Base-by-base conservation (phyloP, 2,113 vertebrate genomes). In the Hydropotes inermis region DNA sequence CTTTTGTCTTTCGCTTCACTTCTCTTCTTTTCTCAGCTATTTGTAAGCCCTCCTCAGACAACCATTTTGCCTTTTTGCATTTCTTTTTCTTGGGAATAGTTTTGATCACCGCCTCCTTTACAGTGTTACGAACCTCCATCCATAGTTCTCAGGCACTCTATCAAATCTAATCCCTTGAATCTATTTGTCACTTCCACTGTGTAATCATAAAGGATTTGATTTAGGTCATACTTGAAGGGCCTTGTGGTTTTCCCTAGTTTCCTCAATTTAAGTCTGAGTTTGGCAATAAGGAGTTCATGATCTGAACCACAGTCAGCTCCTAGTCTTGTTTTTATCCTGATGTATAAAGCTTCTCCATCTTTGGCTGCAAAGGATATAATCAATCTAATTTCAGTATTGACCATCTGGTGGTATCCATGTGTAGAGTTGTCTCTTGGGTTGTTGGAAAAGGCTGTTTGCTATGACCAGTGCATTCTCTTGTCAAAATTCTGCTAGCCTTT, bases 1-100 rank as follows among this genome's bases (percentile, higher is more conserved):
- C 15, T 64, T 64, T 64, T 64, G 30, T 17, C 61, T n/a, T 64
- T 17, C 0, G 3, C 61, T 64, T 17, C 0, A 3, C 61, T 64
- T 64, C 30, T 64, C 15, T 61, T 61, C 58, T 64, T 64, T 33
- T 33, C 61, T 64, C 7, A 64, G 61, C 15, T n/a, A 17, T n/a
- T 64, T 33, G 60, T 64, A 64, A 33, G 60, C 30, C 7, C 60
- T 64, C 30, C 60, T 33, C 60, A 64, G 60, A 64, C 60, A 64
- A 33, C 60, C 30, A 64, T 64, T 64, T 33, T 64, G 60, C 60
- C 33, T 8, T 33, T 64, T 64, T 33, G 30, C 30, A 30, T 64
- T 64, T 64, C 30, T 64, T 64, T 64, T 64, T 64, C 15, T 17
- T 33, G 60, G 30, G 30, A 15, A 17, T 64, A 30, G 7, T 64